Base-by-base conservation (phyloP, 1,140 invertebrate genomes). In the Hydropsyche tenuis region DNA sequence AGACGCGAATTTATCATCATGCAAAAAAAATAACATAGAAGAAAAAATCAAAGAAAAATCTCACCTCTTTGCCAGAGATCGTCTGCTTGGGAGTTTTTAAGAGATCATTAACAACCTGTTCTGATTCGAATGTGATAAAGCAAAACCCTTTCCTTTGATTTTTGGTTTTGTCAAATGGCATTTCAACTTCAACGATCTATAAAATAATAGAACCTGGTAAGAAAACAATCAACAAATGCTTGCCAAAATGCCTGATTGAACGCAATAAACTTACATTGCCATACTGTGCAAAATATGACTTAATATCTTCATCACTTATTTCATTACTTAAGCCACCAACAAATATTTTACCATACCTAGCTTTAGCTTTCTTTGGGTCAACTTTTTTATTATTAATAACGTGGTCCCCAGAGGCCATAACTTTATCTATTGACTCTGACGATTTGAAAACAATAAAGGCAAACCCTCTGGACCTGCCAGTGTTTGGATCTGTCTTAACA, bases 101-200 rank as follows among this genome's bases (percentile, higher is more conserved):
- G 27, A 96, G 86, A 80, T 96, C 93, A 80, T 94, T 94, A 6
- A 96, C 94, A 60, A 96, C 92, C 83, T 95, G 92, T 84, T 96
- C 95, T 48, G 94, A 94, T 81, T 96, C 94, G 82, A 96, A 97
- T 75, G 95, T 96, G 80, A 97, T 95, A 81, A 97, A 97, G 81
- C 95, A 96, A 86, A 97, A 97, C 70, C 93, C 94, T 86, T 97
- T 95, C 77, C 96, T 90, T 82, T 97, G 95, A 81, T 96, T 97
- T 87, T 98, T 97, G 83, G 91, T 91, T 83, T 97, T 97, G 81
- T 98, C 96, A 81, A 96, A 97, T 68, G 96, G 96, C 90, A 97
- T 94, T 85, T 98, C 96, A 68, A 97, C 89, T 79, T 97, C 95
- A 65, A 95, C 90, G 76, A 98, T 95, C 94, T 96, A 84, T 83